These are phyloP conservation scores for Lasaia peninsularis DNA, from an alignment of 1,140 invertebrate genomes.

Conservation along the genomic window DNA sequence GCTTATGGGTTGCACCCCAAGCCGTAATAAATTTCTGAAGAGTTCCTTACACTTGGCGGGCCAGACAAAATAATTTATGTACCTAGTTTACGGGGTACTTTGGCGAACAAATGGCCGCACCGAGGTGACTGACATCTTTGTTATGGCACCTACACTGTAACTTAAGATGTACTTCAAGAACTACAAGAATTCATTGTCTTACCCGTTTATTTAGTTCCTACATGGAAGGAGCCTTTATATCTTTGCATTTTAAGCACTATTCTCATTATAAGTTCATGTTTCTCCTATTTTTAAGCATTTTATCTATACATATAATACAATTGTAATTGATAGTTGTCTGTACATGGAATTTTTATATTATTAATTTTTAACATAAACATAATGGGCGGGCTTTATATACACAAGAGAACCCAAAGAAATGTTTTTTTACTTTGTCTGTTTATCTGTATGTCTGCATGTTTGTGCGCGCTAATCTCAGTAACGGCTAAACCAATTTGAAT, in stretches of 20 bases:
- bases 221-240: not conserved
- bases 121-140: slow-evolving; percentile 70
- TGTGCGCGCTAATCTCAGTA: too few relatives aligned
- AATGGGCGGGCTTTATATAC: too few relatives aligned
- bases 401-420: too few relatives aligned
- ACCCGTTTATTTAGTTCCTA: slow-evolving; percentile 9
- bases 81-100: slow-evolving; percentile 71
- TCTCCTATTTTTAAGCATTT: too few relatives aligned
- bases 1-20: slow-evolving; percentile 27
- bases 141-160: slow-evolving; percentile 36
- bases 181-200: slow-evolving; percentile 7
- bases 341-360: too few relatives aligned
- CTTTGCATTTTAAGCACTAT: not conserved
- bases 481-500: too few relatives aligned
- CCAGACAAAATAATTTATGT: slow-evolving; percentile 76
- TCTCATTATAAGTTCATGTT: too few relatives aligned
- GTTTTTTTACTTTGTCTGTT: too few relatives aligned
- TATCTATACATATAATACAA: too few relatives aligned
- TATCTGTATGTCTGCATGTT: too few relatives aligned
- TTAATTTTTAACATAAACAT: too few relatives aligned
- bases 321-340: too few relatives aligned
- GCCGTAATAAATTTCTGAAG: slow-evolving; percentile 65
- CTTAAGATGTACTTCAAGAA: slow-evolving; percentile 32
- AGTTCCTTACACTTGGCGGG: slow-evolving; percentile 68
- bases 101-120: slow-evolving; percentile 55